These are phyloP conservation scores for Neotoxoptera formosana DNA, from an alignment of 1,140 invertebrate species.

Conservation along the genomic window DNA sequence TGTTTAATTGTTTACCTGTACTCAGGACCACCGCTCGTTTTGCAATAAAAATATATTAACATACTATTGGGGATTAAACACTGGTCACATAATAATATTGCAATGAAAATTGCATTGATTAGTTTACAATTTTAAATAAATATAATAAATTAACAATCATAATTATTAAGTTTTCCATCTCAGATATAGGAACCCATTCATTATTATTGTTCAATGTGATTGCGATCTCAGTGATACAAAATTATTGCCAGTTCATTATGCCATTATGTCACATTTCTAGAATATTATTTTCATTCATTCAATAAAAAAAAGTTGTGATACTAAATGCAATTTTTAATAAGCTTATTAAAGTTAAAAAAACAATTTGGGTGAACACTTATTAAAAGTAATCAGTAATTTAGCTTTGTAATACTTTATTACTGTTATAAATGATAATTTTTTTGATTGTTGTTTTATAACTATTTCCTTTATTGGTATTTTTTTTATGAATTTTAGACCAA, in stretches of 20 bases:
- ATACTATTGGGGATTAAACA: no score
- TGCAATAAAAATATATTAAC: no score
- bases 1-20: no score
- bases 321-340: conserved; percentile 6
- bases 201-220: background rate
- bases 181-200: background rate
- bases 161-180: background rate
- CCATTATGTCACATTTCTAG: no score
- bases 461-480: background rate
- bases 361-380: background rate
- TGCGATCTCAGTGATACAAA: background rate
- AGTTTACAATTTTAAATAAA: no score
- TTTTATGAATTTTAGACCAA: background rate
- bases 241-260: no score
- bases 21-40: no score
- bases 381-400: background rate
- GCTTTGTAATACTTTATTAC: background rate
- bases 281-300: background rate
- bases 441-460: background rate
- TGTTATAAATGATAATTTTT: background rate
- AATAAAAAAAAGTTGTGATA: background rate
- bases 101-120: no score
- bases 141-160: no score
- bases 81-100: no score
- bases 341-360: background rate